A percentile compares a stretch with the other conserved stretches of the same genome.
These are phyloP conservation scores for Drosophila repletoides DNA, from an alignment of 1,140 invertebrate genomes.

Conservation along the genomic window DNA sequence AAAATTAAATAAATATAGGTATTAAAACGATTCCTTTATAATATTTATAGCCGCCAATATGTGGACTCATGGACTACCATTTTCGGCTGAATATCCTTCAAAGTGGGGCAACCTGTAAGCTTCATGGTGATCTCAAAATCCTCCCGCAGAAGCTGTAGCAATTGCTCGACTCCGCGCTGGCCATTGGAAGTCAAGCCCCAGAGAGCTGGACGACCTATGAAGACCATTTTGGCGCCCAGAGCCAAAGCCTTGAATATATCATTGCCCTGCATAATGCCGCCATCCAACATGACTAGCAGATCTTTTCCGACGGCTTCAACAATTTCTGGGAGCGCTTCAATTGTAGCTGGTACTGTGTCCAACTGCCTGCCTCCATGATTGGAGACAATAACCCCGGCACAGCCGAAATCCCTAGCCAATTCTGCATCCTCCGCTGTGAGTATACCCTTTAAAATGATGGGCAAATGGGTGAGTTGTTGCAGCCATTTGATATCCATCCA, in stretches of 20 bases:
- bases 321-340: slow-evolving; percentile 94
- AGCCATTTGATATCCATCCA: slow-evolving; percentile 95
- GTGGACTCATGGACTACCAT: slow-evolving; percentile 88
- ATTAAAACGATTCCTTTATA: background rate
- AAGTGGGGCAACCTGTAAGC: slow-evolving; percentile 87
- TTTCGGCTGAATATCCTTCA: slow-evolving; percentile 85
- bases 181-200: slow-evolving; percentile 93
- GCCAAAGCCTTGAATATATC: slow-evolving; percentile 96
- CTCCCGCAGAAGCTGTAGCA: slow-evolving; percentile 89
- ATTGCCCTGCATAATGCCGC: slow-evolving; percentile 92
- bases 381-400: slow-evolving; percentile 91
- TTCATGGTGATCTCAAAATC: slow-evolving; percentile 92
- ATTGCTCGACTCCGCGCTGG: slow-evolving; percentile 88
- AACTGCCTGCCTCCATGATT: slow-evolving; percentile 96
- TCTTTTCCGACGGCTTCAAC: slow-evolving; percentile 88
- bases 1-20: background rate
- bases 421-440: slow-evolving; percentile 93
- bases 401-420: slow-evolving; percentile 88
- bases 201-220: slow-evolving; percentile 93
- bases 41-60: slow-evolving; percentile 6
- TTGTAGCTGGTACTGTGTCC: slow-evolving; percentile 92
- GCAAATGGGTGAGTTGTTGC: slow-evolving; percentile 89
- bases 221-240: slow-evolving; percentile 95
- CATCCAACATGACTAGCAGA: slow-evolving; percentile 94
- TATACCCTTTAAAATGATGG: slow-evolving; percentile 95